These are phyloP conservation scores for Planococcus citri DNA, from an alignment of 1,140 invertebrate species.

Conservation along the genomic window DNA sequence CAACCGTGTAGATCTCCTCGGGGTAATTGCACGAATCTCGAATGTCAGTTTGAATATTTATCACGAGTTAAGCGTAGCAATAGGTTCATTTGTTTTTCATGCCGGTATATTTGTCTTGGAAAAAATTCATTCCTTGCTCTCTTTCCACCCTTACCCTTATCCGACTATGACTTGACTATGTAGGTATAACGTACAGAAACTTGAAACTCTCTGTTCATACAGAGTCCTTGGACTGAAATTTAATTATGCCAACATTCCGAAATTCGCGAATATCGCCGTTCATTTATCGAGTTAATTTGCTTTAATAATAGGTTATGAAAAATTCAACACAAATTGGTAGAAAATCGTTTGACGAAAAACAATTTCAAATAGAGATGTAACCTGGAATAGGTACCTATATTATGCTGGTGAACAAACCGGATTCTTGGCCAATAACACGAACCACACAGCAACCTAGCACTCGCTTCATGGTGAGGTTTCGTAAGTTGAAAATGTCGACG, in stretches of 20 bases:
- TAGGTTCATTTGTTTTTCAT: too few relatives aligned
- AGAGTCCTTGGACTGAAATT: not conserved
- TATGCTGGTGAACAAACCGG: not conserved
- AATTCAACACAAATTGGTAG: not conserved
- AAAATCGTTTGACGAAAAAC: not conserved
- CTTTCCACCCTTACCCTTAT: too few relatives aligned
- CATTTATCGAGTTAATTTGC: not conserved
- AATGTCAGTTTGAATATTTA: not conserved
- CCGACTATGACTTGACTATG: too few relatives aligned
- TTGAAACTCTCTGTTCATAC: too few relatives aligned
- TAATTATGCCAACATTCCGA: not conserved
- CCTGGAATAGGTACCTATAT: not conserved
- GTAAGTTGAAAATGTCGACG: too few relatives aligned
- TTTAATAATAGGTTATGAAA: not conserved
- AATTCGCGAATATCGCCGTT: too few relatives aligned
- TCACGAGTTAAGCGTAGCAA: not conserved
- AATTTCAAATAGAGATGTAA: not conserved
- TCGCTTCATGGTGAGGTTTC: not conserved
- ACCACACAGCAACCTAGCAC: not conserved
- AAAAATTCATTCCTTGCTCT: too few relatives aligned
- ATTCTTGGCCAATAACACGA: not conserved
- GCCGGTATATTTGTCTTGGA: not conserved
- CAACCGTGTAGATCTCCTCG: too few relatives aligned
- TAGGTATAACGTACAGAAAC: too few relatives aligned
- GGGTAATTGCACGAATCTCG: not conserved